Percentiles rank a stretch among this genome's conserved stretches.
Conservation (phyloP, 2,113 vertebrate genomes). For the Galemys pyrenaicus region DNA sequence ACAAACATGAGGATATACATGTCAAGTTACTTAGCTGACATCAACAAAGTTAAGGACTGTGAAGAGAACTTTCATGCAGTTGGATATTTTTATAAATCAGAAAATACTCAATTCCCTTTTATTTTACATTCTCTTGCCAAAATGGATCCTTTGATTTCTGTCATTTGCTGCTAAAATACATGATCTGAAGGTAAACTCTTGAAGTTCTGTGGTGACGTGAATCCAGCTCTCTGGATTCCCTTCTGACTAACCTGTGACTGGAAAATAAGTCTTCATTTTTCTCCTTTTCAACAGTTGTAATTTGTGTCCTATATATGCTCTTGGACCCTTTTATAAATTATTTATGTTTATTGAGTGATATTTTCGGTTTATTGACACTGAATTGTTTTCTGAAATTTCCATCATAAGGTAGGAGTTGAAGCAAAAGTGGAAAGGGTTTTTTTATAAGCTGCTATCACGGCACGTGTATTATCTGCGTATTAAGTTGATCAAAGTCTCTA, state of each 20-base stretch:
- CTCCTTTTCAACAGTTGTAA: conserved; percentile 82
- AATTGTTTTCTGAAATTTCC: conserved; percentile 30
- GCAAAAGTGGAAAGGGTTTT: conserved; percentile 21
- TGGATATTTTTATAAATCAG: conserved; percentile 68
- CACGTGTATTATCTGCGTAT: conserved; percentile 20
- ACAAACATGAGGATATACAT: conserved; percentile 76
- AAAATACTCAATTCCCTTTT: conserved; percentile 57
- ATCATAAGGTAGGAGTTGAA: background rate
- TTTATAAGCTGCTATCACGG: background rate
- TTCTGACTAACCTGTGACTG: conserved; percentile 81
- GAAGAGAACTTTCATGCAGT: conserved; percentile 82
- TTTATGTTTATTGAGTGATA: conserved; percentile 79
- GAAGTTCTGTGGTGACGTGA: conserved; percentile 80
- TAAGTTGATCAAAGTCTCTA: background rate
- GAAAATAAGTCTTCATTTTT: conserved; percentile 90
- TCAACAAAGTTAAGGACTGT: conserved; percentile 82
- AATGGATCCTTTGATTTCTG: conserved; percentile 81
- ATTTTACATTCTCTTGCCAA: conserved; percentile 74
- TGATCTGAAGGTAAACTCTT: conserved; percentile 84
- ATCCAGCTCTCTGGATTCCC: conserved; percentile 79
- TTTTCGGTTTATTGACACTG: conserved; percentile 89
- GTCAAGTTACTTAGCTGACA: conserved; percentile 79
- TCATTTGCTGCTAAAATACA: conserved; percentile 86
- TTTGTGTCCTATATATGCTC: conserved; percentile 76
- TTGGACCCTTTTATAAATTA: conserved; percentile 85